phyloP scores from a whole-genome alignment of 2,888 invertebrate species.

The Pollenia angustigena region DNA sequence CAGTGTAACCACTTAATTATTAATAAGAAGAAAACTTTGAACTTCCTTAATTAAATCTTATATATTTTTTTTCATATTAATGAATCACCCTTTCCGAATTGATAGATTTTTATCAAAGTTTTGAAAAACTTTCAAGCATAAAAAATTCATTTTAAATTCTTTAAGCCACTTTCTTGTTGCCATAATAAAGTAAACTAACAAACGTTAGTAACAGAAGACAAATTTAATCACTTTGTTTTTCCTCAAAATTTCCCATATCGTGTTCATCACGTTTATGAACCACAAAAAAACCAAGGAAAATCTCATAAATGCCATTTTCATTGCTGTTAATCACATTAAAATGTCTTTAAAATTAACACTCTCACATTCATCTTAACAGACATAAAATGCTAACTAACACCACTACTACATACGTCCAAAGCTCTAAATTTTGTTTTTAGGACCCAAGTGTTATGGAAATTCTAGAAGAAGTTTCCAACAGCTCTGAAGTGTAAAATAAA shows the following conservation, averaged over 20 bases:
- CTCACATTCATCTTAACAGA: conserved; percentile 3
- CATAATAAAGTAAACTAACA: not conserved
- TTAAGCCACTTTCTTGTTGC: no score
- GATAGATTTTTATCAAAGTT: no score
- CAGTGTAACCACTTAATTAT: no score
- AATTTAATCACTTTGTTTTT: conserved; percentile 26
- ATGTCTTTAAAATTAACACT: conserved; percentile 77
- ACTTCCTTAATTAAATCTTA: no score
- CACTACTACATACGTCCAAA: not conserved
- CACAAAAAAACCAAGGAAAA: conserved; percentile 73
- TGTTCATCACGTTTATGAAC: conserved; percentile 54
- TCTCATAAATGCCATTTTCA: conserved; percentile 77
- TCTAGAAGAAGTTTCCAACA: not conserved
- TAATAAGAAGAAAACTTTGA: no score
- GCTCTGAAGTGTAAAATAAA: not conserved
- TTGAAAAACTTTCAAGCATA: no score
- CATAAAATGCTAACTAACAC: not conserved
- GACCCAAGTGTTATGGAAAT: not conserved
- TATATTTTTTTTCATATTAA: no score
- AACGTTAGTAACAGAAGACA: not conserved
- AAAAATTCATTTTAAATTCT: no score
- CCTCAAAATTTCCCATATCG: conserved; percentile 11
- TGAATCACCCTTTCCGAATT: no score
- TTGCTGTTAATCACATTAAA: conserved; percentile 80
- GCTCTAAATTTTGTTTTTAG: not conserved